These are phyloP conservation scores for Lasioglossum morio DNA, from an alignment of 2,888 invertebrate species.

Conservation along the genomic window DNA sequence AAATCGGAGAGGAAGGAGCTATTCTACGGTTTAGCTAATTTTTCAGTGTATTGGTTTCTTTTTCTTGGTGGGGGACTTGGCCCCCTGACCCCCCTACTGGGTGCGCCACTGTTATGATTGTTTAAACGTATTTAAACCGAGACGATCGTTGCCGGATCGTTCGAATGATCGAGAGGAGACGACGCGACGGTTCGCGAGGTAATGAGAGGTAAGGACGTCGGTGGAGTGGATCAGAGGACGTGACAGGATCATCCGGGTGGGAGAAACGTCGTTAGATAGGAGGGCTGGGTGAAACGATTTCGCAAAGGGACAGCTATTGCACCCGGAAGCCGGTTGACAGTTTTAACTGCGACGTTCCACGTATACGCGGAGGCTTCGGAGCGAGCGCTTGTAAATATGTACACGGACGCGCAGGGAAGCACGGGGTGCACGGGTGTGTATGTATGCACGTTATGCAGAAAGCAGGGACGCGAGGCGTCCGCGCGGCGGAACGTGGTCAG, in stretches of 20 bases:
- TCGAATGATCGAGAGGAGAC: background rate
- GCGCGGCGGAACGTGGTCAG: conserved; percentile 61
- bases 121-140: no score
- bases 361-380: background rate
- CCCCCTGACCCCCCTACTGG: no score
- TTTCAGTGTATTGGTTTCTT: no score
- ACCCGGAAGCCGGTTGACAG: conserved; percentile 20
- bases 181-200: background rate
- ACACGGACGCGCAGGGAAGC: background rate
- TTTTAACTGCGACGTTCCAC: conserved; percentile 19
- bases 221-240: background rate
- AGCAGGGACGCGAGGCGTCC: conserved; percentile 37
- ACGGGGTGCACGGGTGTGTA: background rate
- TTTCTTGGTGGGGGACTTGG: no score
- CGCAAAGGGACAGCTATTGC: background rate
- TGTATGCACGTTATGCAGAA: conserved; percentile 15
- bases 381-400: background rate
- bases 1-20: no score
- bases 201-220: background rate
- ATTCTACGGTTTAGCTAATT: no score
- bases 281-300: background rate
- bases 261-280: background rate
- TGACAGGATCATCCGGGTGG: background rate
- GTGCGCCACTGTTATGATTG: no score
- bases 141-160: background rate